phyloP scores from a whole-genome alignment of 1,140 invertebrate species.

The Medauroidea extradentata region DNA sequence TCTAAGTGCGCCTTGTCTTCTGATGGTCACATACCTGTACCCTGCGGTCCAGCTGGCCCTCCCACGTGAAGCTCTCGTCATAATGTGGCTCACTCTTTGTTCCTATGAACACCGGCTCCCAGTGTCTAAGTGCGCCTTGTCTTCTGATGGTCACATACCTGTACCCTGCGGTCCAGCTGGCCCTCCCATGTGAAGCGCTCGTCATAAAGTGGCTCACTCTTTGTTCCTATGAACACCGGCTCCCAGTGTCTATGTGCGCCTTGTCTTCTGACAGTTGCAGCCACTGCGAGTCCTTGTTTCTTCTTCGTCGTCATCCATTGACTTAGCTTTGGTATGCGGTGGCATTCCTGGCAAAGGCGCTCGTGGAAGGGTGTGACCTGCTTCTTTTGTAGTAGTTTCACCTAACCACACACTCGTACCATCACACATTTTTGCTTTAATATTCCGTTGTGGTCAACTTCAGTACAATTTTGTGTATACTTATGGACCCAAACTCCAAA shows the following conservation, averaged over 20 bases:
- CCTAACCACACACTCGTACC: too few species aligned
- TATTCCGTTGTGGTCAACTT: too few species aligned
- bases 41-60: conserved; percentile 49
- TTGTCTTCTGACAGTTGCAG: conserved; percentile 23
- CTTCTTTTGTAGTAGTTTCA: conserved; percentile 2
- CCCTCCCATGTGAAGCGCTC: conserved; percentile 49
- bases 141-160: too few species aligned
- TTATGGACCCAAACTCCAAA: too few species aligned
- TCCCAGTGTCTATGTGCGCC: conserved; percentile 23
- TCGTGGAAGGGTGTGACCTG: conserved; percentile 43
- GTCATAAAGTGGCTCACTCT: conserved; percentile 46
- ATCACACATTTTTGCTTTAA: conserved; percentile 14
- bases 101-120: conserved; percentile 44
- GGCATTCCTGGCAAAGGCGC: conserved; percentile 41
- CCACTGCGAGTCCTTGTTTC: too few species aligned
- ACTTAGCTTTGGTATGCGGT: conserved; percentile 37
- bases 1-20: too few species aligned
- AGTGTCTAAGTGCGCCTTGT: too few species aligned
- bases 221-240: conserved; percentile 47
- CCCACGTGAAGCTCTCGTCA: conserved; percentile 47
- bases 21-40: too few species aligned
- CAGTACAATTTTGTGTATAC: too few species aligned
- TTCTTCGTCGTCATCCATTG: conserved; percentile 23
- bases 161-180: conserved; percentile 48
- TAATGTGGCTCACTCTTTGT: conserved; percentile 47